Conservation (phyloP, 2,888 invertebrate species). For the Prenolepis imparis region DNA sequence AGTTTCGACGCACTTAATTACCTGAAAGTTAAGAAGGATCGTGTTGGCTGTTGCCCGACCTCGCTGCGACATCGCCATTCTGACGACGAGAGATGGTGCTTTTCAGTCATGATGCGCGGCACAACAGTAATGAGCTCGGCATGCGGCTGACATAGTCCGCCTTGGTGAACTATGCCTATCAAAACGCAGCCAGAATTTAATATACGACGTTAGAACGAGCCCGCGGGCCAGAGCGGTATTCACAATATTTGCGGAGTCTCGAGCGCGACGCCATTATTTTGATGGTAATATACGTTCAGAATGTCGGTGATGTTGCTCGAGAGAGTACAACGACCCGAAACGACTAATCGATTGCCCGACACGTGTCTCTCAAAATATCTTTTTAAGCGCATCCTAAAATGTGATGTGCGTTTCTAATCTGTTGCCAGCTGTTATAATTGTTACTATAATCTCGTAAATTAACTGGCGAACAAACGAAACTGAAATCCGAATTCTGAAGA, state of each 20-base stretch:
- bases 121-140: slow-evolving; percentile 65
- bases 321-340: slow-evolving; percentile 6
- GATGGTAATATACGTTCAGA: slow-evolving; percentile 11
- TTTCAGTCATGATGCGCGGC: slow-evolving; percentile 58
- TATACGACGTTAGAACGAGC: slow-evolving; percentile 32
- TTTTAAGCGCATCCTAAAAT: neutral
- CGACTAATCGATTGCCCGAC: slow-evolving; percentile 6
- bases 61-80: slow-evolving; percentile 62
- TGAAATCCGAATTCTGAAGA: neutral
- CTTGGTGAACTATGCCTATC: slow-evolving; percentile 65
- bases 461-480: neutral
- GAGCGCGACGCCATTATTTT: slow-evolving; percentile 18
- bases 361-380: neutral
- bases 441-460: neutral
- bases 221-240: slow-evolving; percentile 39
- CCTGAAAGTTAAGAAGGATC: slow-evolving; percentile 75
- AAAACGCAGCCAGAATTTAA: slow-evolving; percentile 54
- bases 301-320: slow-evolving; percentile 15
- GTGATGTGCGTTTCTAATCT: neutral
- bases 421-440: neutral
- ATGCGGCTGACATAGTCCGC: slow-evolving; percentile 43
- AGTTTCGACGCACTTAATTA: slow-evolving; percentile 84
- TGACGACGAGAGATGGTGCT: slow-evolving; percentile 52
- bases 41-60: slow-evolving; percentile 56
- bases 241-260: slow-evolving; percentile 55